Base-by-base conservation (phyloP, 2,797 vertebrate species). In the Pseudochirops cupreus region DNA sequence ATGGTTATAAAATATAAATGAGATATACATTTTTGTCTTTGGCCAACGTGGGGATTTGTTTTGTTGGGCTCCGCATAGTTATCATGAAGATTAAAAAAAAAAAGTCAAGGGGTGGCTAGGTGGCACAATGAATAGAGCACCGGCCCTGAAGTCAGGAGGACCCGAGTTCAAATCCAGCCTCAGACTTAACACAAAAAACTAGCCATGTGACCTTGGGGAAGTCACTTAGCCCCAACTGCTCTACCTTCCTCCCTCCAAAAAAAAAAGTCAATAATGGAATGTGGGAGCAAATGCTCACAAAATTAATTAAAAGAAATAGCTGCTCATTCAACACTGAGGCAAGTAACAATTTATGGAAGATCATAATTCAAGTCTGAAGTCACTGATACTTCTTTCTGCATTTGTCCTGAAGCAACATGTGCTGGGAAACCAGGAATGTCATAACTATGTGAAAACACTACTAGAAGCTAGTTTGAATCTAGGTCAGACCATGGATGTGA, bases 371-470 rank as follows among this genome's bases (percentile, higher is more conserved):
- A 92, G 56, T 91, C 28, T 89, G 56, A 91, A 2, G 18, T n/a
- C 9, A 54, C n/a, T 31, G 92, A 54, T 57, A 53, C 57, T 94
- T 14, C 91, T 13, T 59, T 12, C 33, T 87, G 39, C 21, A 87
- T 50, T 87, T 46, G 39, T 26, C 24, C 39, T 55, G 92, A 55
- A 94, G 39, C 29, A 95, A 94, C 57, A 21, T 24, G 31, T 21
- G 16, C 18, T 82, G 93, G 92, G 56, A 96, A 96, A 92, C 59
- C 57, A 50, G 29, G 82, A 90, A 31, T 91, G 13, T 95, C 21
- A n/a, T 1, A 39, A 94, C 0, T 55, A 31, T 90, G n/a, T 62
- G 11, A 59, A 95, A 92, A 29, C 87, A 67, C 58, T 90, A 82
- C 10, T 39, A n/a, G 94, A 12, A 28, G 9, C 4, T 33, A 55